A percentile compares a stretch with the other conserved stretches of the same genome.
phyloP scores from a whole-genome alignment of 2,888 invertebrate genomes.

The Teinopalpus imperialis region DNA sequence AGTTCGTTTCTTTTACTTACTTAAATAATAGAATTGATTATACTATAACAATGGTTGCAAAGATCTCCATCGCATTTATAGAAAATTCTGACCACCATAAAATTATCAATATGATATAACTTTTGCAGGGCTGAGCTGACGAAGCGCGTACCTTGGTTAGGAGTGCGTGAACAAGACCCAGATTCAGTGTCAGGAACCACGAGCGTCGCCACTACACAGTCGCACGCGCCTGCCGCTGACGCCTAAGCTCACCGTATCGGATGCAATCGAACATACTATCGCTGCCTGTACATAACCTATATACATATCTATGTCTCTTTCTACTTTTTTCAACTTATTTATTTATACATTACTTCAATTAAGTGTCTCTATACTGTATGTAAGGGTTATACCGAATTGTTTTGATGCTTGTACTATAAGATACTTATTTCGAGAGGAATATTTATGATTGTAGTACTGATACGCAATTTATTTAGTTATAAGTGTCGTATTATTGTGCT shows the following conservation, averaged over 20 bases:
- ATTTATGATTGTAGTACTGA: constrained; percentile 17
- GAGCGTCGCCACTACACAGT: constrained; percentile 61
- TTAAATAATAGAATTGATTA: too few species aligned
- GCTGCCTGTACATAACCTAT: constrained; percentile 22
- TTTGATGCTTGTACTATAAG: constrained; percentile 22
- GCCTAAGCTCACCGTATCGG: constrained; percentile 39
- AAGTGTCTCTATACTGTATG: constrained; percentile 10
- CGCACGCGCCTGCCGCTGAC: constrained; percentile 45
- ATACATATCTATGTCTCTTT: constrained; percentile 18
- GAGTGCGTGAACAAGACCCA: constrained; percentile 83
- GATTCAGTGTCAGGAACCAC: constrained; percentile 82
- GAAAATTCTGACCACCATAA: too few species aligned
- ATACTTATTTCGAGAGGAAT: constrained; percentile 20
- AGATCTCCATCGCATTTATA: too few species aligned
- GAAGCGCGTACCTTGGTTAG: constrained; percentile 90
- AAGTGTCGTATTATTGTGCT: constrained; percentile 11
- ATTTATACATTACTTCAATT: constrained; percentile 6
- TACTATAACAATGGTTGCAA: too few species aligned
- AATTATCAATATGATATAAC: not conserved
- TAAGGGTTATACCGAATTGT: constrained; percentile 7
- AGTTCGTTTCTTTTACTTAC: too few species aligned
- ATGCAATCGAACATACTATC: constrained; percentile 19
- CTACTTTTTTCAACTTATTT: not conserved
- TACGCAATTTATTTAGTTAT: constrained; percentile 19
- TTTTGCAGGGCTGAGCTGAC: constrained; percentile 86